These are phyloP conservation scores for Actinia equina DNA, from an alignment of 64 coral and sea anemone genomes.

Conservation along the genomic window DNA sequence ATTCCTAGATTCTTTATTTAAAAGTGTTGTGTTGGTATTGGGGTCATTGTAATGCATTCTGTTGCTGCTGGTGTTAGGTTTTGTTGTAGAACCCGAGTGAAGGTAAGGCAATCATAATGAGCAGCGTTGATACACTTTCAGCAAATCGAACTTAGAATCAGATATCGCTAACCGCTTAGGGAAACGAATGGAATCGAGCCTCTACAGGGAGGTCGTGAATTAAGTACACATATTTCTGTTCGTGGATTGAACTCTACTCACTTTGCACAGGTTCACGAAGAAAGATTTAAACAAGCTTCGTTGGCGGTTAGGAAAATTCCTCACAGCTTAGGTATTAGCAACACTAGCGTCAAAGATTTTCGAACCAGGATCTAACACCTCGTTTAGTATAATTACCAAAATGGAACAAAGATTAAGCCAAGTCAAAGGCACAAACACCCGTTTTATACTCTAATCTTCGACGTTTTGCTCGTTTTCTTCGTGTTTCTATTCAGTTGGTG, in stretches of 20 bases:
- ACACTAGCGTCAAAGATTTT: no score
- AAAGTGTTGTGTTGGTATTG: neutral
- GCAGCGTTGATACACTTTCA: neutral
- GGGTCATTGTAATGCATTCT: neutral
- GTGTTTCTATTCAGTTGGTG: neutral
- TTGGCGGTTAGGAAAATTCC: neutral
- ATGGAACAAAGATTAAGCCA: neutral
- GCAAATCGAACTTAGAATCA: slow-evolving; percentile 7
- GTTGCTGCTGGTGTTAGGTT: neutral
- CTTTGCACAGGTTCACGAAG: neutral
- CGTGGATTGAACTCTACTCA: neutral
- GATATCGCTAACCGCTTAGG: slow-evolving; percentile 9
- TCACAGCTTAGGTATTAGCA: neutral
- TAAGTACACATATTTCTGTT: neutral
- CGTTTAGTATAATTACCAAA: neutral
- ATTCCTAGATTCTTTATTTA: neutral
- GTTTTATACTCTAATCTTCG: neutral
- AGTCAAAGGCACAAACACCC: neutral
- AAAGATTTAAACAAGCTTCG: neutral
- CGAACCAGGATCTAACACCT: slow-evolving; percentile 18
- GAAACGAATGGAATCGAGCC: neutral
- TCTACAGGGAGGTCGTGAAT: neutral
- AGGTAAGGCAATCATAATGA: neutral
- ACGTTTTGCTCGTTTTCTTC: no score
- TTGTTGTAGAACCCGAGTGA: neutral